Evolutionary conservation across 2,888 invertebrate species (phyloP), one percentile per base, ranked within the genome.

Genomic region (Lacanobia oleracea): DNA sequence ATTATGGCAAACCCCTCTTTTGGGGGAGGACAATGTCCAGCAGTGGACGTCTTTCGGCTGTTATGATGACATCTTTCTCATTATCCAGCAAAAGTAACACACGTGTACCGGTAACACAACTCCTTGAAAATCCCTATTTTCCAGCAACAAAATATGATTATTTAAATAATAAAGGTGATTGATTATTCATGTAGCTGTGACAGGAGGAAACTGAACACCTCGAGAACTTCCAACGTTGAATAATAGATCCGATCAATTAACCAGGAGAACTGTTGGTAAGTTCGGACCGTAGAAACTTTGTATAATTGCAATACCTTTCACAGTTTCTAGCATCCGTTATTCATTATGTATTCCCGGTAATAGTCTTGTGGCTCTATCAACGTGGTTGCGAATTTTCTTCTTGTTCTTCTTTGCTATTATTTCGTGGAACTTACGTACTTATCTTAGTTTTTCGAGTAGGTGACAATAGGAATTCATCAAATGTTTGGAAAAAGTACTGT

Each of bases 241-340:
- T 94, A 93, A 94, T 94, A 91, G 93, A 93, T 90, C 87, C 89
- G 91, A 93, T 94, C 92, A 93, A 94, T 93, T 94, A 93, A 90
- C 88, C 77, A 78, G 68, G 76, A 86, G 83, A 84, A 86, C 86
- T 82, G 87, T 82, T 81, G 83, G 86, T 80, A 89, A 92, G 89
- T 91, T 91, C 83, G 86, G 81, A 81, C 86, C 82, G 57, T 77
- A 78, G 85, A 84, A 90, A 90, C 88, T 92, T 91, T 86, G 86
- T 91, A 87, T 90, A 92, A 92, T 91, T 91, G 91, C 90, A 90
- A 89, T 90, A 91, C 89, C 89, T 89, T 88, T 87, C 88, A 65
- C 83, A 89, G 88, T 87, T 88, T 83, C 86, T 75, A 81, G 86
- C 85, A 87, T 81, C 82, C 84, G 81, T 85, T 85, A 88, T 86